Evolutionary conservation across 2,797 vertebrate genomes (phyloP), one percentile per base, ranked within the genome.

Genomic region (Premnoplex brunnescens): DNA sequence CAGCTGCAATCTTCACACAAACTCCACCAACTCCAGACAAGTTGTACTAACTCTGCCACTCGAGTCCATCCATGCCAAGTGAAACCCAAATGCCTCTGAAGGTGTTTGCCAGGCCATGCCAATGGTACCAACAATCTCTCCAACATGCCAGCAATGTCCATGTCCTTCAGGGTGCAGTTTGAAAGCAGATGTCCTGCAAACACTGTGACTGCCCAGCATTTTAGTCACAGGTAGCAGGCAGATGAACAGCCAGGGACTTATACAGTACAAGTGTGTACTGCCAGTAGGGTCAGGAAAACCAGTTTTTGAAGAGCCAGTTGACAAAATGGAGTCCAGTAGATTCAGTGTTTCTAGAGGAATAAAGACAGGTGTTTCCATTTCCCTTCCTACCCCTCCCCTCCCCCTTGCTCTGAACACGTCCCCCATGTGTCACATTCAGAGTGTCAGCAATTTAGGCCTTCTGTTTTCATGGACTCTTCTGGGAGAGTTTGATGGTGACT

Each of bases 401-500:
- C 92, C 88, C 76, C 88, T 71, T 48, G 88, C 90, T 64, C 75
- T 77, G 89, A 94, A 93, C 87, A 94, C 32, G 0, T 95, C 69
- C 84, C 68, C 91, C 71, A 43, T 16, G 86, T 89, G 90, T 94
- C 96, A 97, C 97, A 95, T 96, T 96, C 97, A 91, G 96, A 93
- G 95, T 72, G 97, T 97, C 97, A 95, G 69, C 55, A 34, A 59
- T 84, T 68, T 74, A 91, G 83, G 95, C 76, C 90, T 95, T 46
- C 60, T 74, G 80, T 73, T 77, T 34, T 98, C 97, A 98, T 32
- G 96, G 96, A 44, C 79, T 97, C 91, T 98, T 98, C 98, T 98
- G 98, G 7, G 97, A 98, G 43, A 99, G 98, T 97, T 99, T 99
- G 95, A 99, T 99, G 90, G 99, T 99, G 97, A 99, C 98, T 2